Conservation (phyloP, 2,888 invertebrate genomes). For the Dione vanillae region DNA sequence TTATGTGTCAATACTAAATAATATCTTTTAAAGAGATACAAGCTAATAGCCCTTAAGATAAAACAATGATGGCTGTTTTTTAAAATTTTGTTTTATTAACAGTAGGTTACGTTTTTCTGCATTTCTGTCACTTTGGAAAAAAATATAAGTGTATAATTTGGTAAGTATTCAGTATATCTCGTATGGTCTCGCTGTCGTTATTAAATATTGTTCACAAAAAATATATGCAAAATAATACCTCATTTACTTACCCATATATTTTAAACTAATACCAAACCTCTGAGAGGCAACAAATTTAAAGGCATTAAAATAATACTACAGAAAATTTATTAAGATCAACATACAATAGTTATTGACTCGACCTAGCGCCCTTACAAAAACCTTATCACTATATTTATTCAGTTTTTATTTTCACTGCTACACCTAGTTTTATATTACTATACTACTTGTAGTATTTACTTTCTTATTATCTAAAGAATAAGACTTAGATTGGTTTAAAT, state of each 20-base stretch:
- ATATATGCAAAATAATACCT: too few relatives aligned
- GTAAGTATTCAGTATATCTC: too few relatives aligned
- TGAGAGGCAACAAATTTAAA: constrained; percentile 51
- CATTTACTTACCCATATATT: background rate
- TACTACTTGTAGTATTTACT: constrained; percentile 27
- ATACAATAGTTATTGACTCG: constrained; percentile 68
- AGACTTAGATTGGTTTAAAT: constrained; percentile 48
- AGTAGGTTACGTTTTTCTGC: too few relatives aligned
- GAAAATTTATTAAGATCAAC: constrained; percentile 54
- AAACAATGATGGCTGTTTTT: too few relatives aligned
- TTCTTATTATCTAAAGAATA: constrained; percentile 42
- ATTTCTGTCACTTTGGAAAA: too few relatives aligned
- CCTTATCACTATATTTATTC: constrained; percentile 81
- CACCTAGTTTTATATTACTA: constrained; percentile 63
- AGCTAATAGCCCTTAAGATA: too few relatives aligned
- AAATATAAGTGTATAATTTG: too few relatives aligned
- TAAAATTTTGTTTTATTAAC: too few relatives aligned
- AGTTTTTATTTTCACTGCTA: constrained; percentile 81
- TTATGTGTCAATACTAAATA: too few relatives aligned
- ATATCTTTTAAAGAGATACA: too few relatives aligned
- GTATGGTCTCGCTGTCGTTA: too few relatives aligned
- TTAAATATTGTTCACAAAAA: too few relatives aligned
- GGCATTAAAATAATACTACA: constrained; percentile 53
- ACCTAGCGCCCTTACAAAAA: constrained; percentile 81
- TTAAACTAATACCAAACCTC: constrained; percentile 44